Percentiles rank a stretch among this genome's conserved stretches.
Conservation (phyloP, 2,797 vertebrate genomes). For the Allobates femoralis region DNA sequence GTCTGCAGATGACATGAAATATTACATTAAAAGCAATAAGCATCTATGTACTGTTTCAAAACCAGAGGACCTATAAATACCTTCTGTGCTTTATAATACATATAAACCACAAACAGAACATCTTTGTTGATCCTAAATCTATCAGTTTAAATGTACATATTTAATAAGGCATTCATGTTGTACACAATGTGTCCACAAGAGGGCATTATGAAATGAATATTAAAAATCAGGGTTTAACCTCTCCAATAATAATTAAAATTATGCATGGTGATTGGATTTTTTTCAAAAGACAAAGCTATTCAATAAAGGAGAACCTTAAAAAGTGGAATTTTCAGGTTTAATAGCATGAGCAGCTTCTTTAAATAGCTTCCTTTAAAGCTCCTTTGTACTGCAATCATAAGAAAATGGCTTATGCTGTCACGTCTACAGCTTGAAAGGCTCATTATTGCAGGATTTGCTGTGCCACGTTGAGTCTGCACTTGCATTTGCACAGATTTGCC, state of each 20-base stretch:
- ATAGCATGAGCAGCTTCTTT: constrained; percentile 16
- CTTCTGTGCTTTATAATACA: not conserved
- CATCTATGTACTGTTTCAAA: not conserved
- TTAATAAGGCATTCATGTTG: not conserved
- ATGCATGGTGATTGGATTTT: constrained; percentile 8
- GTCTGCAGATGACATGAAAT: not conserved
- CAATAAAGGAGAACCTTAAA: not conserved
- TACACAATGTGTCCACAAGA: constrained; percentile 44
- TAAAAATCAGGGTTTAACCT: not conserved
- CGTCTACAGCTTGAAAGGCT: constrained; percentile 17
- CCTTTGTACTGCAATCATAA: constrained; percentile 51
- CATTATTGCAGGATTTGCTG: constrained; percentile 54
- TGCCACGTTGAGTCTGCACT: constrained; percentile 14
- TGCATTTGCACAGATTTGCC: constrained; percentile 48
- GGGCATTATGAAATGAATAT: constrained; percentile 12
- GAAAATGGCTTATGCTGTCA: constrained; percentile 13
- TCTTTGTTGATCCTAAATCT: no score
- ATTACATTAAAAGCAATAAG: not conserved
- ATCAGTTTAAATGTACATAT: not conserved
- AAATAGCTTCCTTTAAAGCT: constrained; percentile 56
- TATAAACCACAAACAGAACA: no score
- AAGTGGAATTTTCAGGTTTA: constrained; percentile 48
- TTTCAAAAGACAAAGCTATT: constrained; percentile 19
- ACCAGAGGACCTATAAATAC: not conserved
- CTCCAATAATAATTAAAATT: constrained; percentile 22